These are phyloP conservation scores for Ariolimax columbianus DNA, from an alignment of 2,888 invertebrate species.

Conservation along the genomic window DNA sequence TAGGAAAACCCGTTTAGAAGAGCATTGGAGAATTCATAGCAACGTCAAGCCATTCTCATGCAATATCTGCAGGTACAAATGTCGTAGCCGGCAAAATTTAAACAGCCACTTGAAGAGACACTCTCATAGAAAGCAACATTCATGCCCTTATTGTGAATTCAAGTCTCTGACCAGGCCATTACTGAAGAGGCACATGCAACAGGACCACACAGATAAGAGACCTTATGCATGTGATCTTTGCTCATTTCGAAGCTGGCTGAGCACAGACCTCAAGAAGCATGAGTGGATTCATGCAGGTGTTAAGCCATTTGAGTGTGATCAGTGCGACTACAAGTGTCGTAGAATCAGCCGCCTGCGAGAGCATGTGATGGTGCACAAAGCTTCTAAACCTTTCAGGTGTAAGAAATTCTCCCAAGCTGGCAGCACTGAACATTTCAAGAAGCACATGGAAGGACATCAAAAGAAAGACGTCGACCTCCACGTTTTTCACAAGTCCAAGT, in stretches of 20 bases:
- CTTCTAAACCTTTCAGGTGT: slow-evolving; percentile 13
- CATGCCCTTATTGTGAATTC: not conserved
- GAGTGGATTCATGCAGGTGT: slow-evolving; percentile 27
- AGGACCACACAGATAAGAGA: slow-evolving; percentile 12
- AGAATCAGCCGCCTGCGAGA: slow-evolving; percentile 20
- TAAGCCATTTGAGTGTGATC: slow-evolving; percentile 19
- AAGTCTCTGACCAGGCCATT: slow-evolving; percentile 1
- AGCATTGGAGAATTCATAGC: slow-evolving; percentile 21
- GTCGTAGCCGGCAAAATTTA: slow-evolving; percentile 5
- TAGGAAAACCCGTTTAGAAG: slow-evolving; percentile 13
- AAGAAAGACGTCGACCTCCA: not conserved
- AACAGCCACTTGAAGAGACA: slow-evolving; percentile 28
- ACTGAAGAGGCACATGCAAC: slow-evolving; percentile 22
- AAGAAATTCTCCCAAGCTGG: not conserved
- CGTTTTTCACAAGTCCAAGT: not conserved
- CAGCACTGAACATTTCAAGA: slow-evolving; percentile 25
- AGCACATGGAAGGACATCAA: not conserved
- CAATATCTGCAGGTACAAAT: not conserved
- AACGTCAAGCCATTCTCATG: slow-evolving; percentile 23
- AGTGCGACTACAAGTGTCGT: slow-evolving; percentile 30
- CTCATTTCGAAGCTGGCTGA: slow-evolving; percentile 23
- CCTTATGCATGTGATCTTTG: slow-evolving; percentile 29
- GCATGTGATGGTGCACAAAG: slow-evolving; percentile 35
- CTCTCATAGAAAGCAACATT: not conserved
- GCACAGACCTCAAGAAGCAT: slow-evolving; percentile 20